Conservation (phyloP, 2,113 vertebrate genomes). For the Rhinopithecus roxellana region DNA sequence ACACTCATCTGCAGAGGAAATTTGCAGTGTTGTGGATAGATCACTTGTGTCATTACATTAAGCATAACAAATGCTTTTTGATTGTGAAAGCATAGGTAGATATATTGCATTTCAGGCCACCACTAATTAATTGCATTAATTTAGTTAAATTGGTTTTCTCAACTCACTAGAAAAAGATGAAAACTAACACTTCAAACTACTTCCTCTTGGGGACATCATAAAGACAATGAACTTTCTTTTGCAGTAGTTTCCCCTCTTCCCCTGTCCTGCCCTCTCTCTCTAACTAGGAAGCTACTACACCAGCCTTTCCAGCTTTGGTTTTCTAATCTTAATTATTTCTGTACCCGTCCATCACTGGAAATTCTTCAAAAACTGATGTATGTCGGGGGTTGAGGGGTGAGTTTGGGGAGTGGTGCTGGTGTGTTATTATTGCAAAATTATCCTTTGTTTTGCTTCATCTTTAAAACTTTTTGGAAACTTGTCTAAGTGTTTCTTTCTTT, state of each 20-base stretch:
- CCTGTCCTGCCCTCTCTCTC: background rate
- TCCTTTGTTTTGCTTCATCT: background rate
- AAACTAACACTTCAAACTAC: background rate
- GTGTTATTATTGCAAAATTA: background rate
- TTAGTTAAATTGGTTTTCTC: constrained; percentile 11
- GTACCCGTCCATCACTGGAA: background rate
- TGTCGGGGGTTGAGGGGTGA: background rate
- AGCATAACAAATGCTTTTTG: background rate
- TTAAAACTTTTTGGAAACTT: constrained; percentile 6
- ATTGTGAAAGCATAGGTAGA: background rate
- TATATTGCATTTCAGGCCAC: background rate
- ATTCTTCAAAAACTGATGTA: background rate
- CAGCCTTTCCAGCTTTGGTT: background rate
- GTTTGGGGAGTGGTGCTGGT: background rate
- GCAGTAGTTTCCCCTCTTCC: background rate
- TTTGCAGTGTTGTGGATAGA: background rate
- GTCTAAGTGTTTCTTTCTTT: background rate
- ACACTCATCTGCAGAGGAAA: background rate
- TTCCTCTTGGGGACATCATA: background rate
- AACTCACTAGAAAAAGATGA: background rate
- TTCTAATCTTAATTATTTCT: background rate
- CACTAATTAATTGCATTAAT: constrained; percentile 2
- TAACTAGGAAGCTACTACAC: background rate
- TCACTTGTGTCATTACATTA: background rate
- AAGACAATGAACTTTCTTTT: background rate